Conservation (phyloP, 2,888 invertebrate genomes). For the Calliphora vomitoria region DNA sequence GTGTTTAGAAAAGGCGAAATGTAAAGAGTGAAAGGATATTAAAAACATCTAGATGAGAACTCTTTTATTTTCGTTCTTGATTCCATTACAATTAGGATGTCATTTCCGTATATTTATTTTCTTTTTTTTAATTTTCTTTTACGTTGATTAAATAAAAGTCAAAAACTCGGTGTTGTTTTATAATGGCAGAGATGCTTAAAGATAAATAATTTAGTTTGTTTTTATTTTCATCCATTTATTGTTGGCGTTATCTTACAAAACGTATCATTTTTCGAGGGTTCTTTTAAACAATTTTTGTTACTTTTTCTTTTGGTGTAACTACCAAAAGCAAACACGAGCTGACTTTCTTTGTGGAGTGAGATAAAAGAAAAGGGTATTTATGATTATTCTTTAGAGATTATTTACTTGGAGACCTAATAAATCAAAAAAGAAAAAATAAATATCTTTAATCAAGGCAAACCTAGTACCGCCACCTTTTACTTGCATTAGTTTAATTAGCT, state of each 20-base stretch:
- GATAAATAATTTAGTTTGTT: conserved; percentile 48
- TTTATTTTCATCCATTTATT: conserved; percentile 16
- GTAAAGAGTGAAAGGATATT: conserved; percentile 21
- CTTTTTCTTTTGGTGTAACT: background rate
- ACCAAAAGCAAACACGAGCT: conserved; percentile 16
- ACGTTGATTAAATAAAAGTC: conserved; percentile 67
- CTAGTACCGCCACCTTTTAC: conserved; percentile 38
- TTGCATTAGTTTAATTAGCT: conserved; percentile 66
- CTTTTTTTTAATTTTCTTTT: conserved; percentile 45
- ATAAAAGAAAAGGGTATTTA: conserved; percentile 45
- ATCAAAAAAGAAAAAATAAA: conserved; percentile 63
- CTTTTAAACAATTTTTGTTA: background rate
- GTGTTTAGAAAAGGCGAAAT: background rate
- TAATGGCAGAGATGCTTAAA: conserved; percentile 47
- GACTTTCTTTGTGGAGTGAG: background rate
- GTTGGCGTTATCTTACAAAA: conserved; percentile 48
- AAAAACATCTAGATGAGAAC: conserved; percentile 26
- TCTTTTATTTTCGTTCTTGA: conserved; percentile 33
- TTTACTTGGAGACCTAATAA: conserved; percentile 65
- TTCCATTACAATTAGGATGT: conserved; percentile 66
- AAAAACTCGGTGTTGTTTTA: conserved; percentile 45
- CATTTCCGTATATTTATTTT: conserved; percentile 37
- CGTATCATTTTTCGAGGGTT: conserved; percentile 35
- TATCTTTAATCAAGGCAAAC: conserved; percentile 53
- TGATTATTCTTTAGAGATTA: conserved; percentile 57